phyloP scores from a whole-genome alignment of 2,888 invertebrate genomes.

The Torymus tubicola region DNA sequence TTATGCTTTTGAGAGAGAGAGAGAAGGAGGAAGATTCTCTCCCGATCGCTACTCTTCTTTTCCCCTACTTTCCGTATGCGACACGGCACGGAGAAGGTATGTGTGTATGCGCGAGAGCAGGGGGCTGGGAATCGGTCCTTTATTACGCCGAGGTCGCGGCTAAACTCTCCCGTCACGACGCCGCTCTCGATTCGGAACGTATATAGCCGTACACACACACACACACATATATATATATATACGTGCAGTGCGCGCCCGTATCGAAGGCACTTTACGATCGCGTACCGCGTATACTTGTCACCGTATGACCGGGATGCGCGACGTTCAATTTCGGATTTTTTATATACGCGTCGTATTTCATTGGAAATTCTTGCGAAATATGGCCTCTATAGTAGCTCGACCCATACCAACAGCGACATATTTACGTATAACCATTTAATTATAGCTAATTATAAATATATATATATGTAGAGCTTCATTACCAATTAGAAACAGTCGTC shows the following conservation, averaged over 20 bases:
- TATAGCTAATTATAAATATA: no score
- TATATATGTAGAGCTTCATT: neutral
- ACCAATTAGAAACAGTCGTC: neutral
- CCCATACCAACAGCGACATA: no score
- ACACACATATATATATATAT: no score
- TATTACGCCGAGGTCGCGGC: constrained; percentile 1
- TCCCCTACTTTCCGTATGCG: constrained; percentile 23
- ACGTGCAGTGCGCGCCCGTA: neutral
- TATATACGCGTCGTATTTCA: neutral
- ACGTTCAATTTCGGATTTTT: constrained; percentile 25
- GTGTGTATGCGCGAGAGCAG: neutral
- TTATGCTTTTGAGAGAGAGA: constrained; percentile 48
- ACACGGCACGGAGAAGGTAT: neutral
- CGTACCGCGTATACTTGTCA: constrained; percentile 14
- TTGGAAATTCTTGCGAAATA: no score
- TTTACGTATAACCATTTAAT: no score
- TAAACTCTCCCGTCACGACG: constrained; percentile 37
- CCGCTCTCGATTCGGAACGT: constrained; percentile 30
- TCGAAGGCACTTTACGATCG: constrained; percentile 1
- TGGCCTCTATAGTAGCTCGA: no score
- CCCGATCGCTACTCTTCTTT: constrained; percentile 12
- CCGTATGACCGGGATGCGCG: neutral
- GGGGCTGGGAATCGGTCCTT: neutral
- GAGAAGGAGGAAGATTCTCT: neutral
- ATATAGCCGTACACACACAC: neutral